Base-by-base conservation (phyloP, 2,888 invertebrate genomes). In the Pimpla rufipes region DNA sequence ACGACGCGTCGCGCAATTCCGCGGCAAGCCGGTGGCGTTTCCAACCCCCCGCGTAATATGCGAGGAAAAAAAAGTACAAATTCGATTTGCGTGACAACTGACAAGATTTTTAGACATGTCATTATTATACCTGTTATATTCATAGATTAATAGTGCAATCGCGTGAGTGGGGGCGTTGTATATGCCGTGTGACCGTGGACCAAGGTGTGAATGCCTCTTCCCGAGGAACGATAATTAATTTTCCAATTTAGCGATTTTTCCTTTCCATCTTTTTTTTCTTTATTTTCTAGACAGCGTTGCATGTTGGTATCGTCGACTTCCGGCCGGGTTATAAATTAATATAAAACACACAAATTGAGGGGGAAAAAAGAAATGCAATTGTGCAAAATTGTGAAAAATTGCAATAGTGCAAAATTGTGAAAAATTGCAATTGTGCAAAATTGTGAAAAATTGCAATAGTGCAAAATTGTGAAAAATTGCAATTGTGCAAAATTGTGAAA, bases 81-180 rank as follows among this genome's bases (percentile, higher is more conserved):
- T 92, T 92, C 91, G 88, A 90, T 91, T 91, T 89, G 90, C 89
- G 90, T 89, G 89, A 91, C 89, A 91, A 90, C 89, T 87, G 89
- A 91, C 89, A 91, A 89, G 88, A 91, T 90, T 91, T 81, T 90
- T 89, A 88, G 87, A 89, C 86, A 90, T 87, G 92, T 92, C 90
- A 89, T 88, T 85, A 89, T 88, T 89, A 89, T 90, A 91, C 89
- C 88, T 91, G 90, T 91, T 91, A 91, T 90, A 91, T 91, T 89
- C 88, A 90, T 91, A 92, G 91, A 90, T 89, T 90, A 90, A 90
- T 90, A 91, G 92, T 92, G 92, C 91, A 91, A 92, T 91, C 90
- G 92, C 89, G 90, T 91, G 90, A 89, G 89, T 90, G 91, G 91
- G 88, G 89, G 88, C 89, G 88, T 89, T 78, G 66, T 70, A 84